Percentiles rank a stretch among this genome's conserved stretches.
These are phyloP conservation scores for Cyprinodon tularosa DNA, from an alignment of 2,113 vertebrate genomes.

Conservation along the genomic window DNA sequence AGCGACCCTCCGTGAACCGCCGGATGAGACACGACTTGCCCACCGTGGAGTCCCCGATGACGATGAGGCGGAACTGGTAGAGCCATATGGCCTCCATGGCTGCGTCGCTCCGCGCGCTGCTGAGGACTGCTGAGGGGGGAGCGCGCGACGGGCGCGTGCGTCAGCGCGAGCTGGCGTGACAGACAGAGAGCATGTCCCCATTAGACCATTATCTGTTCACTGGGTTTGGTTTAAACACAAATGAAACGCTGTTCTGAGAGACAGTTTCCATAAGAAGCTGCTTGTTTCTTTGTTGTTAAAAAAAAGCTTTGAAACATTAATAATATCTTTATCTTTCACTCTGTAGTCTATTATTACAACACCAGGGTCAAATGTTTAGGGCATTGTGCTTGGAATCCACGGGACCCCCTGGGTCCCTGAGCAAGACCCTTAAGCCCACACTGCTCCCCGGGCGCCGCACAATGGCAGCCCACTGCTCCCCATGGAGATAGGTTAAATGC, in stretches of 20 bases:
- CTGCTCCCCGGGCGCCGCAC: too few relatives aligned
- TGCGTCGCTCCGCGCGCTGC: not conserved
- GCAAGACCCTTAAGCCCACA: too few relatives aligned
- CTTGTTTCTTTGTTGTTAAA: not conserved
- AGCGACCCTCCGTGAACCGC: constrained; percentile 95
- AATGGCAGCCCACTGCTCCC: too few relatives aligned
- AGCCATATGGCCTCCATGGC: constrained; percentile 98
- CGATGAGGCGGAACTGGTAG: constrained; percentile 97
- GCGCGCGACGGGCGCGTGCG: not conserved
- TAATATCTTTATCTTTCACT: not conserved
- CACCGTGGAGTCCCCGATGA: constrained; percentile 97
- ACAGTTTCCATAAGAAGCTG: not conserved
- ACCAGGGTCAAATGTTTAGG: not conserved
- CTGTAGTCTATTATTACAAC: not conserved
- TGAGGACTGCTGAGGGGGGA: not conserved
- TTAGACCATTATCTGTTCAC: not conserved
- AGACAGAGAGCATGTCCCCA: not conserved
- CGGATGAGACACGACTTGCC: constrained; percentile 96
- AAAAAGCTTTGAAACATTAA: not conserved
- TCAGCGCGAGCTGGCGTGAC: not conserved
- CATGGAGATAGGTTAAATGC: too few relatives aligned
- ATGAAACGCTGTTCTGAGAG: not conserved
- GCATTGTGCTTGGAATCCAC: too few relatives aligned
- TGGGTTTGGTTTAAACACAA: not conserved
- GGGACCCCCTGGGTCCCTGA: too few relatives aligned